Conservation (phyloP, 2,797 vertebrate species). For the Threskiornis aethiopicus region DNA sequence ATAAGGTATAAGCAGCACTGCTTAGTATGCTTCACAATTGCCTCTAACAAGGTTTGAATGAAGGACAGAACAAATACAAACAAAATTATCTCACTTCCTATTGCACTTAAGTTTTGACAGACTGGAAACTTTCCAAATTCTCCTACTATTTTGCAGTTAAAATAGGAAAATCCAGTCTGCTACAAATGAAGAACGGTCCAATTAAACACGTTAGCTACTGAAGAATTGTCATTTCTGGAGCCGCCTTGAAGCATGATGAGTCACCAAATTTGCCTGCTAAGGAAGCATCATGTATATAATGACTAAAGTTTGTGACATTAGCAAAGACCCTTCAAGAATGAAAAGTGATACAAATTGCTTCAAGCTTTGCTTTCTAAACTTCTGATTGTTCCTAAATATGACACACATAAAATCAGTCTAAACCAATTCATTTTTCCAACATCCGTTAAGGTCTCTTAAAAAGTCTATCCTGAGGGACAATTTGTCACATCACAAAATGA, state of each 20-base stretch:
- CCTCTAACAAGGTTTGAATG: neutral
- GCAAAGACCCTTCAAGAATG: conserved; percentile 15
- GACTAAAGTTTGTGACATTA: conserved; percentile 29
- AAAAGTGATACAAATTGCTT: conserved; percentile 13
- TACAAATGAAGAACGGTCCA: neutral
- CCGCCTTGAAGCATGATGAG: neutral
- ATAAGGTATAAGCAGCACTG: neutral
- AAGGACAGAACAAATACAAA: conserved; percentile 34
- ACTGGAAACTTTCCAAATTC: conserved; percentile 1
- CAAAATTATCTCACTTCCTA: conserved; percentile 16
- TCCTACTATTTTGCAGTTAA: neutral
- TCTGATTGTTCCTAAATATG: neutral
- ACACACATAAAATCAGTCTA: neutral
- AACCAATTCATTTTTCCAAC: neutral
- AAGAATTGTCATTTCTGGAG: neutral
- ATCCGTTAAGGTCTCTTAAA: neutral
- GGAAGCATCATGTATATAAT: neutral
- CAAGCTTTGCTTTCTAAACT: conserved; percentile 18
- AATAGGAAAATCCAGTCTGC: neutral
- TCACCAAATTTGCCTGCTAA: neutral
- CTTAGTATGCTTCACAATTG: neutral
- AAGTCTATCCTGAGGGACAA: neutral
- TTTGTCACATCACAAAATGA: conserved; percentile 11
- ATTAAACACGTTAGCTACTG: neutral
- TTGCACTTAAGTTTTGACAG: conserved; percentile 3